Percentiles rank a stretch among this genome's conserved stretches.
These are phyloP conservation scores for Isotomurus palustris DNA, from an alignment of 2,888 invertebrate genomes.

Conservation along the genomic window DNA sequence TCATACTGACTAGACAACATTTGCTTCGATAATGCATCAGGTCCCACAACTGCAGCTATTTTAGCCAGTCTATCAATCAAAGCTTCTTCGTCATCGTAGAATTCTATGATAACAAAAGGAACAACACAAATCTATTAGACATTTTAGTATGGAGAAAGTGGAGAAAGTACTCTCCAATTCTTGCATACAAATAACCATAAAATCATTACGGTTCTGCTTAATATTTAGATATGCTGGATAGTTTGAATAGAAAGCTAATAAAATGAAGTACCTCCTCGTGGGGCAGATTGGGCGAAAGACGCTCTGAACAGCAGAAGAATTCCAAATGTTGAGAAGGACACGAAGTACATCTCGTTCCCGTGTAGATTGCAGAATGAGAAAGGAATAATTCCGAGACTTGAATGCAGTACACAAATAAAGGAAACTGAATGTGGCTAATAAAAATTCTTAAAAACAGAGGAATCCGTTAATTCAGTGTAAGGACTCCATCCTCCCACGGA, in stretches of 20 bases:
- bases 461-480: background rate
- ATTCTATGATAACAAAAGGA: slow-evolving; percentile 4
- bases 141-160: background rate
- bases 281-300: slow-evolving; percentile 34
- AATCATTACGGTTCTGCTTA: too few relatives aligned
- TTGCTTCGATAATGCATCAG: slow-evolving; percentile 10
- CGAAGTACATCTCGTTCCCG: slow-evolving; percentile 10
- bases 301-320: slow-evolving; percentile 38
- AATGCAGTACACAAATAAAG: background rate
- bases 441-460: background rate
- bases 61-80: slow-evolving; percentile 40
- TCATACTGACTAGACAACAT: slow-evolving; percentile 20
- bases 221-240: too few relatives aligned
- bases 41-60: slow-evolving; percentile 26
- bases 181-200: background rate
- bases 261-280: slow-evolving; percentile 27
- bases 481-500: slow-evolving; percentile 12
- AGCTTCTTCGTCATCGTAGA: slow-evolving; percentile 40
- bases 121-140: background rate
- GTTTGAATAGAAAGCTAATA: too few relatives aligned
- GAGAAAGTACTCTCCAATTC: background rate
- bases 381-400: background rate
- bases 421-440: background rate
- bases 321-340: slow-evolving; percentile 31
- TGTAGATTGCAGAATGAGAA: too few relatives aligned